phyloP scores from a whole-genome alignment of 2,888 invertebrate species.

The Doris montereyensis region DNA sequence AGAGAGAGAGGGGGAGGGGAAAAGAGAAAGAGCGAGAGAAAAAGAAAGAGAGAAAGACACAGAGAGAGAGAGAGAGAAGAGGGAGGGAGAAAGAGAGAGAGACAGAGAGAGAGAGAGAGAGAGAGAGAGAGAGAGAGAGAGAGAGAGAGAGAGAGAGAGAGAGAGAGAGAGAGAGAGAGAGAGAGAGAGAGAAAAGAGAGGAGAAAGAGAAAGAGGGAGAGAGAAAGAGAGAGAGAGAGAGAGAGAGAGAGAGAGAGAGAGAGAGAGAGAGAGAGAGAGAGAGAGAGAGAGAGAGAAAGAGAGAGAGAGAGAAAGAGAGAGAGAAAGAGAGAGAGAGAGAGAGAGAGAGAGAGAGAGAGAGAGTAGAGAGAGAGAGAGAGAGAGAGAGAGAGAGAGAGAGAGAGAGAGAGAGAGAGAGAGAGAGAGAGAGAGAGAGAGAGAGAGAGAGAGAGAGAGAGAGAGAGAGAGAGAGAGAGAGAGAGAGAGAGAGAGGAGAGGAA shows the following conservation, averaged over 20 bases:
- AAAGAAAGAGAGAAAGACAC: not conserved
- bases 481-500: not conserved
- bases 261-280: too few species aligned
- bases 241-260: not conserved
- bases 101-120: not conserved
- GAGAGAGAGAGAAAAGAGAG: not conserved
- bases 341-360: not conserved
- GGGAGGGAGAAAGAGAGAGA: not conserved
- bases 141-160: not conserved
- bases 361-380: not conserved
- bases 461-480: constrained; percentile 9
- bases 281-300: constrained; percentile 14
- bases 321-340: not conserved
- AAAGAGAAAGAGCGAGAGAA: not conserved
- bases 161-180: not conserved
- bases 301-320: constrained; percentile 21
- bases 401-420: too few species aligned
- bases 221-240: not conserved
- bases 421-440: too few species aligned
- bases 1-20: not conserved
- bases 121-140: not conserved
- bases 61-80: not conserved
- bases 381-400: constrained; percentile 2
- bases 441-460: constrained; percentile 22
- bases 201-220: not conserved